Conservation (phyloP, 2,797 vertebrate species). For the Cephalopachus bancanus region DNA sequence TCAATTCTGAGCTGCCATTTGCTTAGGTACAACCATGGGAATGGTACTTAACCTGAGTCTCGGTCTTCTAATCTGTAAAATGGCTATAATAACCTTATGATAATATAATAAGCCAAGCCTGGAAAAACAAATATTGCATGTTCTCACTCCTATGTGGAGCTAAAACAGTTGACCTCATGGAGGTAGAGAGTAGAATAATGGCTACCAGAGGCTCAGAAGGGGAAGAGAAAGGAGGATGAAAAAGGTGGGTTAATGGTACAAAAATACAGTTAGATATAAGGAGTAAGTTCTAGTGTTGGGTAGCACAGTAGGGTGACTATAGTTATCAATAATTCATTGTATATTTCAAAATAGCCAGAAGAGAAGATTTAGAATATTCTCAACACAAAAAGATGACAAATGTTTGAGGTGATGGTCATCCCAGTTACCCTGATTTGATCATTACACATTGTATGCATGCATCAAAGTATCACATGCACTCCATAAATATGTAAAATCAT, state of each 20-base stretch:
- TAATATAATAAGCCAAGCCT: neutral
- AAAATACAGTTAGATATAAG: neutral
- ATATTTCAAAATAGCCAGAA: neutral
- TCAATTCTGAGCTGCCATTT: conserved; percentile 23
- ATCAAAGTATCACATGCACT: neutral
- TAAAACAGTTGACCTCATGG: neutral
- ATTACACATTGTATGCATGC: neutral
- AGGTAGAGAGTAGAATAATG: neutral
- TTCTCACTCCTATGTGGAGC: neutral
- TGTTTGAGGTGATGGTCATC: neutral
- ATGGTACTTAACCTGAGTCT: conserved; percentile 36
- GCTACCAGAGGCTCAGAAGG: neutral
- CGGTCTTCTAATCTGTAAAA: conserved; percentile 47
- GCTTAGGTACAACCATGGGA: neutral
- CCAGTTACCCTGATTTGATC: neutral
- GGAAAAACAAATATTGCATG: neutral
- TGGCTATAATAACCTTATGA: neutral
- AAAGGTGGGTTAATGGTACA: neutral
- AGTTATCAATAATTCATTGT: neutral
- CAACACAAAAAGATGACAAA: neutral
- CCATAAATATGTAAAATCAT: neutral
- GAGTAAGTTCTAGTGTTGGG: neutral
- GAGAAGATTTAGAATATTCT: neutral
- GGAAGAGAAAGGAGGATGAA: neutral
- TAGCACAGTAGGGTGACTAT: neutral